Percentiles rank a stretch among this genome's conserved stretches.
Evolutionary conservation across 2,888 invertebrate species (phyloP).

Genomic region (Mellilla xanthometata): DNA sequence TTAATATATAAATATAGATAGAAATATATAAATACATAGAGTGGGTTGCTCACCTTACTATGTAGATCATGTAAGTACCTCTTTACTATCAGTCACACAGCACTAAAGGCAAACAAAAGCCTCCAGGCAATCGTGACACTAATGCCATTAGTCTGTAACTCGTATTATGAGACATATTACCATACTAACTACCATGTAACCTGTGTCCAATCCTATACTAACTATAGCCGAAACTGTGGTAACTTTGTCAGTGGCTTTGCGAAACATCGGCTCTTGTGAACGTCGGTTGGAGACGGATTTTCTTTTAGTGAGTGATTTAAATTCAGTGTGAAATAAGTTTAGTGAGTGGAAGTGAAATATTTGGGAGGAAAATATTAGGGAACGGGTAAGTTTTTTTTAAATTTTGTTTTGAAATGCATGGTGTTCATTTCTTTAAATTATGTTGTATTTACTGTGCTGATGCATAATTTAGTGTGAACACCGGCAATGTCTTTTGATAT

Average conservation of each 20-base stretch:
- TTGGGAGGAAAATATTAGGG: no score
- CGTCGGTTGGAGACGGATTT: background rate
- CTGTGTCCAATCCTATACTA: background rate
- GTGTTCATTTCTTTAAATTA: no score
- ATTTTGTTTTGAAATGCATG: no score
- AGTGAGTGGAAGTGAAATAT: background rate
- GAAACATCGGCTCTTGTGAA: constrained; percentile 5
- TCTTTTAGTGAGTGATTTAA: background rate
- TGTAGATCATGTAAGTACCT: no score
- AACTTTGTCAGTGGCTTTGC: constrained; percentile 5
- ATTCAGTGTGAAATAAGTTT: background rate
- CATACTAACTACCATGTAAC: background rate
- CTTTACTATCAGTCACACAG: no score
- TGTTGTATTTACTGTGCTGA: no score
- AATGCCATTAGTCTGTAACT: background rate
- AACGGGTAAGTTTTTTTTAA: background rate
- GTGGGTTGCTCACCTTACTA: no score
- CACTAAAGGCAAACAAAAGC: background rate
- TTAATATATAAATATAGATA: no score
- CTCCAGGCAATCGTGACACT: constrained; percentile 15
- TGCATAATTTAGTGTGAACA: no score
- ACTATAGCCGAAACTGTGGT: no score
- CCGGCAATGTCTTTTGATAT: no score
- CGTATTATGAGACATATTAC: background rate
- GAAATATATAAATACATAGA: no score